Conservation (phyloP, 2,113 vertebrate genomes). For the Colossoma macropomum region DNA sequence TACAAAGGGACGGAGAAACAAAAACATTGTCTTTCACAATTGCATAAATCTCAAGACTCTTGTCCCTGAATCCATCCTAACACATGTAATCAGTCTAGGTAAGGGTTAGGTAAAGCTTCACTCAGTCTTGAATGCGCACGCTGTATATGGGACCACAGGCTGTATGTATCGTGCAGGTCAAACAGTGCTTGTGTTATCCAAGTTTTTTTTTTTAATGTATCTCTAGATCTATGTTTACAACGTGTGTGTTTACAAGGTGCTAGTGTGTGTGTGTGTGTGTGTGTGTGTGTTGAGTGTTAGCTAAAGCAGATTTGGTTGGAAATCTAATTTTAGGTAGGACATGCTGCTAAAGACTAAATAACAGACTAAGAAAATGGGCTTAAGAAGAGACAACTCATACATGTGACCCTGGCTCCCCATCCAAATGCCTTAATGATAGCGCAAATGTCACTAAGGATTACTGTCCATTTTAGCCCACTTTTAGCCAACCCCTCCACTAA, state of each 20-base stretch:
- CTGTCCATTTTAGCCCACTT: too few relatives aligned
- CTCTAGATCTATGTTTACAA: background rate
- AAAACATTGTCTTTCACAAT: constrained; percentile 64
- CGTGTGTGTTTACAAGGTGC: constrained; percentile 14
- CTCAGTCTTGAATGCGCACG: background rate
- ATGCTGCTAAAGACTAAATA: background rate
- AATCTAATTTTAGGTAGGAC: background rate
- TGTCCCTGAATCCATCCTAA: constrained; percentile 73
- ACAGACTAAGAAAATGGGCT: too few relatives aligned
- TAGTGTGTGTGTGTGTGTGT: background rate
- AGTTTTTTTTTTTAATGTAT: background rate
- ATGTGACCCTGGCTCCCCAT: too few relatives aligned
- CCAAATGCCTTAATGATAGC: too few relatives aligned
- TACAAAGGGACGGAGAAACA: constrained; percentile 31
- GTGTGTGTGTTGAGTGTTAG: background rate
- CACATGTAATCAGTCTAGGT: background rate
- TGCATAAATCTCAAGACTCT: constrained; percentile 73
- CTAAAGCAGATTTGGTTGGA: background rate
- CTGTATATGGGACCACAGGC: constrained; percentile 9
- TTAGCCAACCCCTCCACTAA: too few relatives aligned
- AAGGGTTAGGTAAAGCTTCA: constrained; percentile 19
- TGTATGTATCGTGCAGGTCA: background rate
- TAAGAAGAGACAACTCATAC: too few relatives aligned
- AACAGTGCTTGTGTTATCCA: background rate
- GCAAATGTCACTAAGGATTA: too few relatives aligned